These are phyloP conservation scores for Drosophila prosaltans DNA, from an alignment of 1,140 invertebrate species.

Conservation along the genomic window DNA sequence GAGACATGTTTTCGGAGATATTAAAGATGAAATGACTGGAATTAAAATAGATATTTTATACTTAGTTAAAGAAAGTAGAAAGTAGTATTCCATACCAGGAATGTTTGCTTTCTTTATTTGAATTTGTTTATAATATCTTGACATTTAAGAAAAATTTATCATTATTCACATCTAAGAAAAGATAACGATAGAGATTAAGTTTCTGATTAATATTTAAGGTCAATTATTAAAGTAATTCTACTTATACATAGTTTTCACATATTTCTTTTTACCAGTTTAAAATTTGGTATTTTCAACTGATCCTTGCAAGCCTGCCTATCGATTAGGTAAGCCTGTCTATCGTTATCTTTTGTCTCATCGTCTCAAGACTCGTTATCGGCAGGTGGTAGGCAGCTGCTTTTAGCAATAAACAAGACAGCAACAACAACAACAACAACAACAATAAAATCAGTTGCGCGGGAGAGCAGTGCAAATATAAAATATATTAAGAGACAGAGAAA, in stretches of 20 bases:
- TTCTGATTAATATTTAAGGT: no score
- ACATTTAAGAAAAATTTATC: no score
- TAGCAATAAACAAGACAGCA: slow-evolving; percentile 36
- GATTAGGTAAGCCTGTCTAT: slow-evolving; percentile 20
- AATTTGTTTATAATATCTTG: no score
- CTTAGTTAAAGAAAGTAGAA: no score
- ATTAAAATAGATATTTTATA: no score
- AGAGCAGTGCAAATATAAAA: slow-evolving; percentile 7
- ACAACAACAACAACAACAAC: slow-evolving; percentile 12
- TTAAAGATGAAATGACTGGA: no score
- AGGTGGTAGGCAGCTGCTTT: slow-evolving; percentile 67
- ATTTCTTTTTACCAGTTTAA: not conserved
- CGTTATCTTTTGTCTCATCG: slow-evolving; percentile 13
- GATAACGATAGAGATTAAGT: no score
- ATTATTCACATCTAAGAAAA: no score
- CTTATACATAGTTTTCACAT: no score
- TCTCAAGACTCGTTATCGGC: slow-evolving; percentile 34
- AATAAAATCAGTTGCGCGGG: not conserved
- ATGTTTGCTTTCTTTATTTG: no score
- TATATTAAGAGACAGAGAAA: slow-evolving; percentile 16
- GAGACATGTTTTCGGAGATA: not conserved
- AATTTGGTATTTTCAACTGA: not conserved
- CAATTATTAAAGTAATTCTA: no score
- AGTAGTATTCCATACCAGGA: no score
- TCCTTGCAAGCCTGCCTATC: not conserved